Evolutionary conservation across 2,797 vertebrate genomes (phyloP).

Genomic region (Halcyon badia): DNA sequence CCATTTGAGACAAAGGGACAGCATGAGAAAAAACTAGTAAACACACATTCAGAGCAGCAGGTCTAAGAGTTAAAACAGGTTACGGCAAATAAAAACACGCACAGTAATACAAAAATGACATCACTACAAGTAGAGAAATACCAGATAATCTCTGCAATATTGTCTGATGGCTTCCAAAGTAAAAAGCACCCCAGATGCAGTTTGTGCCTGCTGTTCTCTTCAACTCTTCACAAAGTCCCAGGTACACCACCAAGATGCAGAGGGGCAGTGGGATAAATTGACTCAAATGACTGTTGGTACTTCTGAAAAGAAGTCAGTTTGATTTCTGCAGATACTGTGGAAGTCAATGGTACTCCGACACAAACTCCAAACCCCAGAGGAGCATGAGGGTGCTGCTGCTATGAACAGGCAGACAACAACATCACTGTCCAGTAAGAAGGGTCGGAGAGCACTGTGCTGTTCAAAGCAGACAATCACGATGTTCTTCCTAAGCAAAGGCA

Average conservation of each 20-base stretch:
- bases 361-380: background rate
- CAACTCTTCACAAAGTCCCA: background rate
- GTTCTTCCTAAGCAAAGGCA: background rate
- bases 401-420: background rate
- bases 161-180: background rate
- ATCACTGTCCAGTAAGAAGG: background rate
- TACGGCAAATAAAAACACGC: background rate
- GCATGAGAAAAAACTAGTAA: background rate
- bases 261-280: background rate
- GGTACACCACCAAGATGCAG: background rate
- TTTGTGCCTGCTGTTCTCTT: background rate
- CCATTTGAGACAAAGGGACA: background rate
- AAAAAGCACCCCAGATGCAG: background rate
- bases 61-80: background rate
- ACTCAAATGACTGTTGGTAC: background rate
- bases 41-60: background rate
- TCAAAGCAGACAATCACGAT: background rate
- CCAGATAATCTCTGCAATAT: background rate
- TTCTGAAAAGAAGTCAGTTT: background rate
- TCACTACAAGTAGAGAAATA: background rate
- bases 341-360: background rate
- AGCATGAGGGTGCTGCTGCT: background rate
- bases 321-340: background rate
- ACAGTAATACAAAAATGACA: background rate
- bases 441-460: background rate